phyloP scores from a whole-genome alignment of 2,797 vertebrate genomes.

The Moxostoma hubbsi region DNA sequence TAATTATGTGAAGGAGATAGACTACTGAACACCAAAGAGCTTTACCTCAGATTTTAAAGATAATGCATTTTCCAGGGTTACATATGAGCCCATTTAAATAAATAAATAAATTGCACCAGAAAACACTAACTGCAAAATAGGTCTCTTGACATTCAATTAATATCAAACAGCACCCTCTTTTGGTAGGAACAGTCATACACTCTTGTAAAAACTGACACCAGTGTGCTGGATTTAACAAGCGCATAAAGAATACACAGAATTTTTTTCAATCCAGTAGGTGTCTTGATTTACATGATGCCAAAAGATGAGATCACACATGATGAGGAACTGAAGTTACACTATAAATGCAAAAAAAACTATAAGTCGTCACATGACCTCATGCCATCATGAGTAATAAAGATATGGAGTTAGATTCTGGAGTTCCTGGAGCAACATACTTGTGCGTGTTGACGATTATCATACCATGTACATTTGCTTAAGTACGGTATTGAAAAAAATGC shows the following conservation, averaged over 20 bases:
- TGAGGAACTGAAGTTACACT: no score
- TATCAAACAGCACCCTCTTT: slow-evolving; percentile 43
- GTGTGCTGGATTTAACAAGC: not conserved
- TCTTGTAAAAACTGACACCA: not conserved
- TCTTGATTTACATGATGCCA: no score
- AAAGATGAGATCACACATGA: no score
- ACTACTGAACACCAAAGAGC: slow-evolving; percentile 24
- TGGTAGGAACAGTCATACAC: slow-evolving; percentile 8
- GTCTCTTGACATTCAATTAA: not conserved
- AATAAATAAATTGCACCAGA: slow-evolving; percentile 14
- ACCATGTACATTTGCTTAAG: no score
- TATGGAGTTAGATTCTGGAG: no score
- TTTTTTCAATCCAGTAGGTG: not conserved
- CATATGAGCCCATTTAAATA: not conserved
- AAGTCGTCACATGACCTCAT: no score
- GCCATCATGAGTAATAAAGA: no score
- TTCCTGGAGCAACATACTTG: no score
- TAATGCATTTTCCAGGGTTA: slow-evolving; percentile 30
- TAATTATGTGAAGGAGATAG: not conserved
- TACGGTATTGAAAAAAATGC: no score
- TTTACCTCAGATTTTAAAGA: slow-evolving; percentile 7
- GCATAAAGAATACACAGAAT: not conserved
- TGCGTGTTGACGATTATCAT: no score
- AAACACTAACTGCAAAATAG: slow-evolving; percentile 18
- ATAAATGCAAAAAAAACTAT: no score